Percentiles rank a stretch among this genome's conserved stretches.
Evolutionary conservation across 1,140 invertebrate genomes (phyloP).

Genomic region (Zaprionus nigranus): DNA sequence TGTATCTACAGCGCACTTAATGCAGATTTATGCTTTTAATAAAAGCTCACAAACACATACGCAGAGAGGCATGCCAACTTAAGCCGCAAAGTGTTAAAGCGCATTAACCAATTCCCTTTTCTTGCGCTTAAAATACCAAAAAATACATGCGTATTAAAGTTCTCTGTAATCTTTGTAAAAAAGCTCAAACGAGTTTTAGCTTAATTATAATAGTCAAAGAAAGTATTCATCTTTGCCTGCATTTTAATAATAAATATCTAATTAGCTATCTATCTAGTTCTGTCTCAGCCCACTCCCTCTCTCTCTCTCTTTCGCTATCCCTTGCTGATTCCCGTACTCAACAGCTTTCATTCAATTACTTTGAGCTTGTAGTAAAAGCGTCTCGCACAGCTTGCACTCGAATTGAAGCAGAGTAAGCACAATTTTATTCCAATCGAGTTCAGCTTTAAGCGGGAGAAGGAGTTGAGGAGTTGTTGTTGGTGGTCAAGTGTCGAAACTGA

Average conservation of each 20-base stretch:
- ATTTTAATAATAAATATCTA: too few relatives aligned
- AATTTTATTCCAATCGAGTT: neutral
- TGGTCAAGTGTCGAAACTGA: constrained; percentile 63
- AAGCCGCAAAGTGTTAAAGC: constrained; percentile 60
- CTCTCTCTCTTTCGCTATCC: too few relatives aligned
- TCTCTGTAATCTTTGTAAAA: neutral
- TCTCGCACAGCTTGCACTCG: neutral
- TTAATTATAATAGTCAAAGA: neutral
- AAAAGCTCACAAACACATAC: constrained; percentile 42
- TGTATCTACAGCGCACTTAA: constrained; percentile 52
- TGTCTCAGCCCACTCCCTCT: too few relatives aligned
- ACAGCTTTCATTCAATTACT: neutral
- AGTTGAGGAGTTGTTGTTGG: constrained; percentile 46
- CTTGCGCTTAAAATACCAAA: neutral
- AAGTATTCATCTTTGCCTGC: too few relatives aligned
- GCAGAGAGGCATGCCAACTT: constrained; percentile 4
- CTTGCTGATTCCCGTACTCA: neutral
- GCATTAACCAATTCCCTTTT: constrained; percentile 46
- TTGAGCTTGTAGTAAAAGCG: neutral
- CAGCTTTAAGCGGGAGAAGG: constrained; percentile 32
- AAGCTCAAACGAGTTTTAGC: neutral
- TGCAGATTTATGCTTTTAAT: constrained; percentile 82
- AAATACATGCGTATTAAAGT: neutral
- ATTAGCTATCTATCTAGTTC: neutral
- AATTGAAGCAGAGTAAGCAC: neutral